These are phyloP conservation scores for Anorthoa munda DNA, from an alignment of 2,888 invertebrate species.

Conservation along the genomic window DNA sequence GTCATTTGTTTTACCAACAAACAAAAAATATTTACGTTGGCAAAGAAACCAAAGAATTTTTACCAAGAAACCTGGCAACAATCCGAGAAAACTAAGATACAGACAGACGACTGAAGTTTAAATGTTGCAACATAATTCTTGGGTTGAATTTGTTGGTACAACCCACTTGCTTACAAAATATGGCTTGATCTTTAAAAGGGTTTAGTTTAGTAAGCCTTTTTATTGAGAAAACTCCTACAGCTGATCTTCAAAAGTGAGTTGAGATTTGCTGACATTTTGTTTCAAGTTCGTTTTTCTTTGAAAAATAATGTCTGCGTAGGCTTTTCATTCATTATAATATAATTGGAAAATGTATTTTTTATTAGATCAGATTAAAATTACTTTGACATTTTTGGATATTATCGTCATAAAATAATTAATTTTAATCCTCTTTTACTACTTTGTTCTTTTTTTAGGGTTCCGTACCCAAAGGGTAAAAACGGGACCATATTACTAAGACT, in stretches of 20 bases:
- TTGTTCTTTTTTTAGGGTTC: no score
- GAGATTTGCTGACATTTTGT: background rate
- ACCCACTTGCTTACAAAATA: background rate
- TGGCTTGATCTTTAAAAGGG: background rate
- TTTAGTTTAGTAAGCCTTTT: background rate
- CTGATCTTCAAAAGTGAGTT: background rate
- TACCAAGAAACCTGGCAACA: constrained; percentile 1
- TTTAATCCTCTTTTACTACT: no score
- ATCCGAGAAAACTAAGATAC: constrained; percentile 1
- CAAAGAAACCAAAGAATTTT: background rate
- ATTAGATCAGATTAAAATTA: background rate
- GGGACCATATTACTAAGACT: no score
- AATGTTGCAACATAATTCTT: constrained; percentile 15
- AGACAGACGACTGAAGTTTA: background rate
- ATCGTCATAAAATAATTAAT: background rate
- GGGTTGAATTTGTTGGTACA: background rate
- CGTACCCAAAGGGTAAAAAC: no score
- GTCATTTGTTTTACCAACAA: background rate
- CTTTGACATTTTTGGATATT: background rate
- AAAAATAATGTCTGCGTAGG: background rate
- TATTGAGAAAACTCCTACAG: background rate
- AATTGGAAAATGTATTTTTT: background rate
- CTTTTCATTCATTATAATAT: background rate
- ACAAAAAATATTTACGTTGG: background rate
- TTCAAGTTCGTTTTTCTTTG: background rate